Evolutionary conservation across 2,113 vertebrate species (phyloP), one percentile per base, ranked within the genome.

Genomic region (Pseudolaguvia tuberculata): DNA sequence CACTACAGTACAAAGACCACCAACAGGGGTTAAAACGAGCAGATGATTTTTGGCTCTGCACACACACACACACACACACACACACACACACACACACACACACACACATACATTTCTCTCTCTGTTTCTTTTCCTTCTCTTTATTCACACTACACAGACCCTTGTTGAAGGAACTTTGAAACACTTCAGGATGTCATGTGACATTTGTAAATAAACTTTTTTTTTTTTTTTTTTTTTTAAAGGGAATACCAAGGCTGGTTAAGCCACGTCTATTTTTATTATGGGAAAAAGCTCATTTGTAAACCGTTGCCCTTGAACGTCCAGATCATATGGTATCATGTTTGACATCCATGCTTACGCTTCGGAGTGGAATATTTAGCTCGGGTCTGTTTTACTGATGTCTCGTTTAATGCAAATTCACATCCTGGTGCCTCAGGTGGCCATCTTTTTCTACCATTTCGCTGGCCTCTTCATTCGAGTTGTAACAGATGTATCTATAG

Each of bases 211-310:
- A 91, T 92, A 92, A 81, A 84, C 80, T 0, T 84, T 88, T 85
- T 84, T 87, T 86, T 52, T 68, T 42, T 80, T 75, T 80, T 63
- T 74, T 70, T 51, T 52, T 83, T 74, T 89, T 85, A 79, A 81
- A 89, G 82, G 87, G 91, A 90, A 88, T 89, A 88, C 85, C 85
- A 86, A 88, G 88, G 90, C 89, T 90, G 89, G 88, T 87, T 72
- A 88, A 88, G 89, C 90, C 88, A 1, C 83, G 88, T 91, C 90
- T 92, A 92, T 92, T 92, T 92, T 92, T 92, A 88, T 91, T 91
- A 90, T 88, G 81, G 84, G 81, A 84, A 76, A 72, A 63, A 63
- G 39, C 65, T 84, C 35, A 84, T 88, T 85, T 73, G 80, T 78
- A 82, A 68, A 79, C 23, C 72, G 83, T 86, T 86, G 81, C 82